Conservation (phyloP, 1,140 invertebrate genomes). For the Calliphora vicina region DNA sequence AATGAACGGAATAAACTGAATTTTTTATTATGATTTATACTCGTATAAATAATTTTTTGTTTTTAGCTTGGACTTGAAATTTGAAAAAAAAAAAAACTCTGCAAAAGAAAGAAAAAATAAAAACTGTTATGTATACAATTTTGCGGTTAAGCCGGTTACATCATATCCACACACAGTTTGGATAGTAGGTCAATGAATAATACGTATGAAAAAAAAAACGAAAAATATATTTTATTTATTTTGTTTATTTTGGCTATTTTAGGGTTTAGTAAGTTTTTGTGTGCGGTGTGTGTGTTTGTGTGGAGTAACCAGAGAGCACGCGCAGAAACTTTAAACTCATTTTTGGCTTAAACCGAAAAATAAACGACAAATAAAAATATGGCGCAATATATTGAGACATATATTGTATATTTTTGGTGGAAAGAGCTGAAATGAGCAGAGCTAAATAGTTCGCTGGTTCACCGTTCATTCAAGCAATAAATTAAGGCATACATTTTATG, state of each 20-base stretch:
- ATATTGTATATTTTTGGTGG: neutral
- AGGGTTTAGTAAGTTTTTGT: constrained; percentile 20
- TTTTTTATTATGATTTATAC: neutral
- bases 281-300: neutral
- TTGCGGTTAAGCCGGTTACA: constrained; percentile 40
- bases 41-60: neutral
- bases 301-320: neutral
- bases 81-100: neutral
- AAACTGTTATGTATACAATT: constrained; percentile 33
- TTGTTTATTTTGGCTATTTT: constrained; percentile 28
- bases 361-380: neutral
- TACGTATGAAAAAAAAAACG: neutral
- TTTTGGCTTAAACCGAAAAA: neutral
- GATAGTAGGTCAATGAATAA: constrained; percentile 45
- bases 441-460: neutral
- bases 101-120: neutral
- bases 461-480: neutral
- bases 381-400: neutral
- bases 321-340: neutral
- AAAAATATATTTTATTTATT: neutral
- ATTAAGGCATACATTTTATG: neutral
- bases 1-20: constrained; percentile 22
- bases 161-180: constrained; percentile 37
- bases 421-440: neutral
- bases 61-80: constrained; percentile 25